A percentile compares a stretch with the other conserved stretches of the same genome.
Evolutionary conservation across 2,888 invertebrate species (phyloP).

Genomic region (Rotaria sp.): DNA sequence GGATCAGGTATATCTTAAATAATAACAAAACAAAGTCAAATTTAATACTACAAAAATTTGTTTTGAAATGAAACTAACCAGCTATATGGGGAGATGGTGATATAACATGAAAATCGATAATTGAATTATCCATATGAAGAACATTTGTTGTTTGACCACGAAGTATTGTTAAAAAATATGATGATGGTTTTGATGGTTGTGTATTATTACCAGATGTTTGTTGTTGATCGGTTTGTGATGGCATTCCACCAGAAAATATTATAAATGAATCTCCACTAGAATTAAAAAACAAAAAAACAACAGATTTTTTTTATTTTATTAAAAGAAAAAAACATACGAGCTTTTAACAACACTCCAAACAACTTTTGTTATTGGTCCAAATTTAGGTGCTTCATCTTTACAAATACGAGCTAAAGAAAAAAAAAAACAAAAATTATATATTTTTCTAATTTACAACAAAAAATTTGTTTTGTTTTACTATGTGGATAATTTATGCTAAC

Average conservation of each 20-base stretch:
- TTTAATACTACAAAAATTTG: too few species aligned
- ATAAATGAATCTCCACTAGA: conserved; percentile 10
- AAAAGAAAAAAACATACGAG: background rate
- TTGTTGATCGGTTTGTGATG: conserved; percentile 11
- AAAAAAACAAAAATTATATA: background rate
- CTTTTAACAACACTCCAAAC: conserved; percentile 3
- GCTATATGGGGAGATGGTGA: background rate
- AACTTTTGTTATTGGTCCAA: conserved; percentile 29
- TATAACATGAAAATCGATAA: conserved; percentile 39
- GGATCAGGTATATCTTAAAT: conserved; percentile 85
- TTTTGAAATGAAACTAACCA: background rate
- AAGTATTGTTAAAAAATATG: background rate
- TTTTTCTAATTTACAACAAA: too few species aligned
- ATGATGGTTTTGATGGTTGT: background rate
- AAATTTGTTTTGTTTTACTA: conserved; percentile 61
- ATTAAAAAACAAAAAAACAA: background rate
- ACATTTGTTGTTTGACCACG: conserved; percentile 23
- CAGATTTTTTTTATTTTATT: background rate
- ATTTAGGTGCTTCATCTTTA: background rate
- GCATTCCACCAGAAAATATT: conserved; percentile 28
- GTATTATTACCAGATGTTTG: background rate
- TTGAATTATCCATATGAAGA: conserved; percentile 12
- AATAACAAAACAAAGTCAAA: background rate
- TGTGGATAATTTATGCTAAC: conserved; percentile 79
- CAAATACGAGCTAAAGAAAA: conserved; percentile 5